Base-by-base conservation (phyloP, 2,888 invertebrate species). In the Stegana nigrithorax region DNA sequence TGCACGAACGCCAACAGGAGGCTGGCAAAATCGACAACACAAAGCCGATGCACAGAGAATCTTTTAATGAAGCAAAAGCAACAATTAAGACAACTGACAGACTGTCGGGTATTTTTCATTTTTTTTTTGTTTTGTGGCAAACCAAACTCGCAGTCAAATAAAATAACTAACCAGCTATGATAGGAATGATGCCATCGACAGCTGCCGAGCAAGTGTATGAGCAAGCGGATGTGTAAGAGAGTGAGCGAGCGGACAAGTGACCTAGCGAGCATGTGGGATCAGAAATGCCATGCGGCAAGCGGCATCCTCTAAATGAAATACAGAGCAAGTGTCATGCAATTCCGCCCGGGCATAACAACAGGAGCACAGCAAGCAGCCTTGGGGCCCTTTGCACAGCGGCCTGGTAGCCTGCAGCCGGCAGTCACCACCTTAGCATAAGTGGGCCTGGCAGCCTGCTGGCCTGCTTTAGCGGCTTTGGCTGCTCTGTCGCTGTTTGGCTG, bases 151-250 rank as follows among this genome's bases (percentile, higher is more conserved):
- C 73, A 73, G 75, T 68, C 73, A 74, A 74, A 74, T 78, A 75
- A 73, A 73, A 66, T 59, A 64, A 69, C 59, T 65, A 67, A n/a
- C n/a, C n/a, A n/a, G n/a, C n/a, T n/a, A n/a, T n/a, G n/a, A n/a
- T n/a, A n/a, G n/a, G n/a, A n/a, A n/a, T 78, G 80, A 76, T 76
- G 80, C 80, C 80, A 68, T 68, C 69, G 68, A 71, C 80, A 74
- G 45, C 58, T 63, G 60, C 57, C 59, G 56, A 39, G 60, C 76
- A 76, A 75, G 66, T 67, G 64, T 59, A 42, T 62, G 61, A 44
- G 19, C 25, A 10, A 29, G 29, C 19, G 17, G 29, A 27, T 29
- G 29, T 27, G 5, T 17, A 23, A 39, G 4, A 17, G 39, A 8
- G 4, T 5, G 14, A 17, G 39, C n/a, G n/a, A n/a, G n/a, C 62